These are phyloP conservation scores for Selenia dentaria DNA, from an alignment of 2,888 invertebrate species.

Conservation along the genomic window DNA sequence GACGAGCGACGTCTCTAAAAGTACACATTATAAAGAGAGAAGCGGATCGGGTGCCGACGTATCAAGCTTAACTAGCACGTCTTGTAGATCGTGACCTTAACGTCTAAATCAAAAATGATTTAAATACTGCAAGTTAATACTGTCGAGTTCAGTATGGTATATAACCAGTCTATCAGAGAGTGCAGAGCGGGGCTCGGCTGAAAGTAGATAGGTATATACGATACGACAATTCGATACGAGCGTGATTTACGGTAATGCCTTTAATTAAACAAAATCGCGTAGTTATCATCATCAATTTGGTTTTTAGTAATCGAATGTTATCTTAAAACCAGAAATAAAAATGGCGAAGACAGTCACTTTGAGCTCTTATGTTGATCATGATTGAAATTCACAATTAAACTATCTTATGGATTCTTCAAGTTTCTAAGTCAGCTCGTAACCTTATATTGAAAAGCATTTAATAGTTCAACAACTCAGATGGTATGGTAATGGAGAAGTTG, in stretches of 20 bases:
- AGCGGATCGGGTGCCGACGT: constrained; percentile 9
- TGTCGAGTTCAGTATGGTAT: constrained; percentile 47
- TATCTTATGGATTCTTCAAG: too few species aligned
- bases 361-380: too few species aligned
- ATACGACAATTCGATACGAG: background rate
- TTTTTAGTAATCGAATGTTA: too few species aligned
- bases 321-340: too few species aligned
- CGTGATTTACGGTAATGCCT: constrained; percentile 3
- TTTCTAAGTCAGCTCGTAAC: background rate
- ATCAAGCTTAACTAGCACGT: constrained; percentile 36
- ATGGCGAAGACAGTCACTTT: too few species aligned
- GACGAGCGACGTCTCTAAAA: constrained; percentile 44
- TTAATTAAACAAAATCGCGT: too few species aligned
- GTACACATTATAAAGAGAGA: constrained; percentile 32
- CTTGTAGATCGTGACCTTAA: constrained; percentile 47
- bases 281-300: too few species aligned
- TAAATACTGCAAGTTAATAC: constrained; percentile 61
- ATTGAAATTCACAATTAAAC: too few species aligned
- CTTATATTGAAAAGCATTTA: too few species aligned
- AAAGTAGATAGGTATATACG: background rate
- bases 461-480: too few species aligned
- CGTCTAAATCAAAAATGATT: constrained; percentile 42
- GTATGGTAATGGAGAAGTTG: too few species aligned
- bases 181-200: constrained; percentile 8
- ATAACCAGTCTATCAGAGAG: constrained; percentile 41